Evolutionary conservation across 2,888 invertebrate genomes (phyloP), one percentile per base, ranked within the genome.

Genomic region (Papilio elwesi): DNA sequence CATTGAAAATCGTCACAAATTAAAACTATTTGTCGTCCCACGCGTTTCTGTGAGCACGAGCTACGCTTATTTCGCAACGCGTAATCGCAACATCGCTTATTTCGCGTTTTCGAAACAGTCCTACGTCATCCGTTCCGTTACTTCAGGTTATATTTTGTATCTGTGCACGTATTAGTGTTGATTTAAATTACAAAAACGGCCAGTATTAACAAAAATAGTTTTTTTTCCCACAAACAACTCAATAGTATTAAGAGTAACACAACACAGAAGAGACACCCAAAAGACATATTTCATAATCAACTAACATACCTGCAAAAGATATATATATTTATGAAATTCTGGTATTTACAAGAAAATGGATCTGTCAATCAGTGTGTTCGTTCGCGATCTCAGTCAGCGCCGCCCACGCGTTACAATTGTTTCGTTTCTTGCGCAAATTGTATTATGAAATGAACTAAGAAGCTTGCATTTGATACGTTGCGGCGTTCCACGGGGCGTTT

Each of bases 31-130:
- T 90, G 90, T 89, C 90, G 90, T 89, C 91, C 92, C 91, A 92
- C 93, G 90, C 89, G 86, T 89, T 90, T 87, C 89, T 89, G 91
- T 89, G 91, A 91, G 89, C 90, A 83, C 87, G 84, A 88, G 87
- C 85, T 84, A 90, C 87, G 85, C 90, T n/a, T n/a, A 87, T 93
- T 93, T 90, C 92, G 89, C 87, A 93, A 93, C 88, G 83, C 85
- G 82, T 89, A 90, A 92, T 90, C 91, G 92, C 93, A 92, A 91
- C 91, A 87, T 91, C 87, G 90, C 88, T 90, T 91, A 92, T 91
- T 93, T 92, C 85, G 85, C 90, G 90, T 93, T 93, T 90, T 93
- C 93, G 93, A 92, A 92, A 93, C 86, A 86, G 85, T 88, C 88
- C 91, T 89, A 88, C 91, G 92, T 92, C 92, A 92, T 88, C 88